Conservation (phyloP, 53 echinoderm and acorn worm species). For the Stichopus horrens region DNA sequence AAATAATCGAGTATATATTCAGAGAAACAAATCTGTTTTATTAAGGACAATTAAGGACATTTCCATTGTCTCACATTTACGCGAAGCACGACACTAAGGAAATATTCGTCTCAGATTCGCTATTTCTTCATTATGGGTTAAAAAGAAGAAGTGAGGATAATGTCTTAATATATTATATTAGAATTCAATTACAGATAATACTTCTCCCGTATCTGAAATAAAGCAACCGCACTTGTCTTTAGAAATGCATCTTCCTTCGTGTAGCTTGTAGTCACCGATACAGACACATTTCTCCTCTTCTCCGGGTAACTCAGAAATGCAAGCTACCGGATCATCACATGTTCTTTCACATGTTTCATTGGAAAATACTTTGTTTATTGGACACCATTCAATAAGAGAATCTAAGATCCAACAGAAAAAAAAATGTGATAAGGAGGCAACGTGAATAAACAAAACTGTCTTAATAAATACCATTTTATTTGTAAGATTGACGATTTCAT, state of each 20-base stretch:
- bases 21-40: too few species aligned
- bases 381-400: background rate
- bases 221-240: background rate
- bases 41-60: too few species aligned
- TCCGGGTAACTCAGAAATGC: background rate
- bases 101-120: too few species aligned
- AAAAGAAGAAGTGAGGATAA: background rate
- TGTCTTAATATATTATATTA: background rate
- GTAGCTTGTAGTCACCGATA: background rate
- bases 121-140: background rate
- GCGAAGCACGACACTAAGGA: too few species aligned
- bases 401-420: background rate
- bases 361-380: background rate
- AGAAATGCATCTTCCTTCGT: background rate
- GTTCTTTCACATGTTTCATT: background rate
- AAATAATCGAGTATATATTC: too few species aligned
- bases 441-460: background rate
- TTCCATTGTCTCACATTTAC: too few species aligned
- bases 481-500: background rate
- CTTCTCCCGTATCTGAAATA: background rate
- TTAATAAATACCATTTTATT: background rate
- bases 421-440: too few species aligned
- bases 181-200: background rate
- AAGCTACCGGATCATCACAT: background rate
- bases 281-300: background rate